Evolutionary conservation across 2,888 invertebrate genomes (phyloP), one percentile per base, ranked within the genome.

Genomic region (Pinctada fucata): DNA sequence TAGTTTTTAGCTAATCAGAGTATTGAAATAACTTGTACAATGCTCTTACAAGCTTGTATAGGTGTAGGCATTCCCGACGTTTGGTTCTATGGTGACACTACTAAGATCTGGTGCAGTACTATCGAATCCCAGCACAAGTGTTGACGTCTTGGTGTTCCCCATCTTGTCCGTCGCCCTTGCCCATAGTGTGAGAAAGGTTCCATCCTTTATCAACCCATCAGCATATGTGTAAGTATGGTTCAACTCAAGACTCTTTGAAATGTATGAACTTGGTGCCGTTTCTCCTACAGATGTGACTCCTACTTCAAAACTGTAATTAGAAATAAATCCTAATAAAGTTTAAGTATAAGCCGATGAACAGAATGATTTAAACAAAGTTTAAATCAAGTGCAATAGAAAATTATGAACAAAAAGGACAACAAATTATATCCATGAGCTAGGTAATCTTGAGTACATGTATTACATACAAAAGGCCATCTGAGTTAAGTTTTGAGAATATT

Each of bases 91-190:
- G 2, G 3, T 49, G 8, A 31, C 10, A 2, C 31, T 13, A 71
- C 47, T 48, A 16, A 81, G 73, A 2, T 6, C 49, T 2, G 84
- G 83, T 6, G 69, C 76, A 3, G 79, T 75, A n/a, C 68, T 66
- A 72, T 87, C 87, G 72, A 84, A 82, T 63, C 72, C 76, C 13
- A 86, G 79, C 31, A 72, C 51, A 5, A 81, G 81, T 3, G 66
- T 48, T 13, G 79, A 82, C 1, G 74, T 64, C n/a, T 72, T 74
- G 10, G 48, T 76, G 13, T 80, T 80, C 16, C 80, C 82, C 69
- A 82, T 79, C 2, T 70, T 51, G 69, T 87, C 87, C 6, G 67
- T 72, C 1, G 86, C 86, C 64, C 81, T 73, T 6, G 86, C 82
- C 84, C 84, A 85, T 1, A 86, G 16, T 4, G 76, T 80, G 0